Evolutionary conservation across 53 echinoderm and acorn worm species (phyloP).

Genomic region (Zoroaster sp.): DNA sequence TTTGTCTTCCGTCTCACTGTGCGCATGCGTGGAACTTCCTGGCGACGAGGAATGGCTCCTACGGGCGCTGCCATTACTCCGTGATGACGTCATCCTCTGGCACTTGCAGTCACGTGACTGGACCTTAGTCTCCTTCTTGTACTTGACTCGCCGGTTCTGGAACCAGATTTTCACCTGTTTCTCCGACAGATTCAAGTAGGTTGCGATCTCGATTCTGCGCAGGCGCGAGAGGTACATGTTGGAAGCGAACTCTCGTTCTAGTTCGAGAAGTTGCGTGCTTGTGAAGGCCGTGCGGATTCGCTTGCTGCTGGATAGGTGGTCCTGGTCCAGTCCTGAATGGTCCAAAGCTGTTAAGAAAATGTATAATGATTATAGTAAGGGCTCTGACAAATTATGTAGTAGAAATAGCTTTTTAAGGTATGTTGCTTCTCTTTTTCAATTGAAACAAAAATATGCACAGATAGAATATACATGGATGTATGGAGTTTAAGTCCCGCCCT

Average conservation of each 20-base stretch:
- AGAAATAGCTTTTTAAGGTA: no score
- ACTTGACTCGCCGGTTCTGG: conserved; percentile 98
- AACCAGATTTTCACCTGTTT: conserved; percentile 99
- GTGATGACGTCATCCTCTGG: conserved; percentile 81
- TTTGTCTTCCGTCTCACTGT: conserved; percentile 59
- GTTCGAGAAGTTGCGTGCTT: conserved; percentile 92
- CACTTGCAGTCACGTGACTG: conserved; percentile 93
- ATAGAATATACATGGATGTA: no score
- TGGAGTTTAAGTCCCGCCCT: no score
- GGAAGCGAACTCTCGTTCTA: conserved; percentile 93
- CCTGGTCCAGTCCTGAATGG: conserved; percentile 45
- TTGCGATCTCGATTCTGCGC: conserved; percentile 96
- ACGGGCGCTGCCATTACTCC: conserved; percentile 50
- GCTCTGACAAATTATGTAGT: no score
- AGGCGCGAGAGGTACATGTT: conserved; percentile 99
- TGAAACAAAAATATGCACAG: no score
- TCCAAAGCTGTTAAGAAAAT: conserved; percentile 10
- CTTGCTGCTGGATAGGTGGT: conserved; percentile 78
- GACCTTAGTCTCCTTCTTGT: conserved; percentile 96
- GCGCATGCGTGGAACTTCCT: conserved; percentile 60
- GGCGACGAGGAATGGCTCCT: conserved; percentile 55
- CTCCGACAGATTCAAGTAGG: conserved; percentile 95
- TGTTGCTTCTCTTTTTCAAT: no score
- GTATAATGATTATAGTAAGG: not conserved
- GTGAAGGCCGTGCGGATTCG: conserved; percentile 96